A percentile compares a stretch with the other conserved stretches of the same genome.
Conservation (phyloP, 2,888 invertebrate species). For the Eubasilissa splendida region DNA sequence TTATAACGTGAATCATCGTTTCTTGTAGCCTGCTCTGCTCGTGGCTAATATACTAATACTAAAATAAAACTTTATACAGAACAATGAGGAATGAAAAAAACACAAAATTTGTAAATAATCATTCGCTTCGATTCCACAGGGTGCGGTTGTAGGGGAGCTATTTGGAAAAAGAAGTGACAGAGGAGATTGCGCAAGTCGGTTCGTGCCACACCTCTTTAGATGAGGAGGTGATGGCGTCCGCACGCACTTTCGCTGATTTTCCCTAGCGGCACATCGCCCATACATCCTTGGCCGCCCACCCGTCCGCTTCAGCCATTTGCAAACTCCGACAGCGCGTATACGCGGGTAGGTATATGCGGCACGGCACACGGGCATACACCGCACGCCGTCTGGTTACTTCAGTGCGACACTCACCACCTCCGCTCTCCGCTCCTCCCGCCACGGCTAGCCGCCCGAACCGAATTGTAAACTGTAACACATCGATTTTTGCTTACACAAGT, state of each 20-base stretch:
- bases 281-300: conserved; percentile 47
- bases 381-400: neutral
- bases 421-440: neutral
- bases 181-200: conserved; percentile 35
- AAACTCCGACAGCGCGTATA: conserved; percentile 7
- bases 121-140: neutral
- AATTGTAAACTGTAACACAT: conserved; percentile 12
- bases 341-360: neutral
- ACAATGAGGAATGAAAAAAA: neutral
- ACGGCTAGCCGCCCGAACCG: too few relatives aligned
- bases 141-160: conserved; percentile 1
- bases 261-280: conserved; percentile 41
- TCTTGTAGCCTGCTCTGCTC: neutral
- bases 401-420: neutral
- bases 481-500: conserved; percentile 23
- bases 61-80: neutral
- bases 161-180: neutral
- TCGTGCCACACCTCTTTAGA: conserved; percentile 36
- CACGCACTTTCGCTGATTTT: conserved; percentile 52
- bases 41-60: neutral
- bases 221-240: conserved; percentile 44
- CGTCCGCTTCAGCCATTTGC: conserved; percentile 32
- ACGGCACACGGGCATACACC: neutral
- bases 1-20: neutral
- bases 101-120: neutral